These are phyloP conservation scores for Chelonoidis abingdonii DNA, from an alignment of 2,113 vertebrate genomes.

Conservation along the genomic window DNA sequence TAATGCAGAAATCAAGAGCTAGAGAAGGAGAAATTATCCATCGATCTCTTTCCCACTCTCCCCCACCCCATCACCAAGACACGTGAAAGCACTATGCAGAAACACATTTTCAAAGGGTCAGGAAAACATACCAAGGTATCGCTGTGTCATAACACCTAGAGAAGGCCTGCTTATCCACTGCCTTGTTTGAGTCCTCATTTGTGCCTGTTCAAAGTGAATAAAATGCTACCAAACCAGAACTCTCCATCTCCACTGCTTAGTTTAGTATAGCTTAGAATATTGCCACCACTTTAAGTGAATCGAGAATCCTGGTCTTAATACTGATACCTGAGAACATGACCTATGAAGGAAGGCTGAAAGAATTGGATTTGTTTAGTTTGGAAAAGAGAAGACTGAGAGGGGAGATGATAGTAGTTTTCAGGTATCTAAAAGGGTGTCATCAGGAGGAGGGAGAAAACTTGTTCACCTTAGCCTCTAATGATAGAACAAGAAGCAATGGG, in stretches of 20 bases:
- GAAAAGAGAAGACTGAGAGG: no score
- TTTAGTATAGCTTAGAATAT: not conserved
- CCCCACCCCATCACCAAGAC: not conserved
- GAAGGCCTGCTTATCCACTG: not conserved
- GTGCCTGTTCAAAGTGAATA: constrained; percentile 15
- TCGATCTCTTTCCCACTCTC: not conserved
- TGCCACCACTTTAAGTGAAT: not conserved
- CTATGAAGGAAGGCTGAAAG: no score
- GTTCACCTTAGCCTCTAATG: no score
- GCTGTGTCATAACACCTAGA: not conserved
- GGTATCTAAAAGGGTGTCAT: no score
- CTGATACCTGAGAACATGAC: not conserved
- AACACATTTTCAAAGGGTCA: not conserved
- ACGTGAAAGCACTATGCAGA: not conserved
- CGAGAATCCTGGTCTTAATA: not conserved
- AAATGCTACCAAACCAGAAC: constrained; percentile 26
- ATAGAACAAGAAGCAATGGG: no score
- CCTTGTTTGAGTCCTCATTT: constrained; percentile 29
- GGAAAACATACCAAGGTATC: not conserved
- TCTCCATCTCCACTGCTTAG: not conserved
- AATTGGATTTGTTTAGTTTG: no score
- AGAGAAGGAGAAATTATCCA: not conserved
- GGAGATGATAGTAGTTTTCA: no score
- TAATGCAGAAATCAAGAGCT: constrained; percentile 8
- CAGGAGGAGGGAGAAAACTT: no score